Percentiles rank a stretch among this genome's conserved stretches.
These are phyloP conservation scores for Paedocypris micromegethes DNA, from an alignment of 2,797 vertebrate species.

Conservation along the genomic window DNA sequence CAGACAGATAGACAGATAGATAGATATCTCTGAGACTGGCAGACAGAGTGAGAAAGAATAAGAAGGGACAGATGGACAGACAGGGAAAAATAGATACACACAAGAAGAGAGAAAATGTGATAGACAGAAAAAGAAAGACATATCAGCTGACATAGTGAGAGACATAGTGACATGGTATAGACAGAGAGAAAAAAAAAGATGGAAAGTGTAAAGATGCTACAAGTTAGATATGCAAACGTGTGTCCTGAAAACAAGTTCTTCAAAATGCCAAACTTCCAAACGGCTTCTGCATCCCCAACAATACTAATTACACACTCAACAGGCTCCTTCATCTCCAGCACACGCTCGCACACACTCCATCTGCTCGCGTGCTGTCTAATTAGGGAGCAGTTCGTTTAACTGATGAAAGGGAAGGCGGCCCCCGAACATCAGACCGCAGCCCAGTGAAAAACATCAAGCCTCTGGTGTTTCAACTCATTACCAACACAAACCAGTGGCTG, in stretches of 20 bases:
- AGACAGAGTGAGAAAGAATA: too few relatives aligned
- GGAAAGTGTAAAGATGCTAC: neutral
- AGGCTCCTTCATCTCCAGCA: constrained; percentile 41
- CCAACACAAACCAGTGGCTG: constrained; percentile 33
- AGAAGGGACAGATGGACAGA: too few relatives aligned
- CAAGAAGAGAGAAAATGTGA: neutral
- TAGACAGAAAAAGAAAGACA: too few relatives aligned
- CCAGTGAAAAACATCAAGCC: constrained; percentile 24
- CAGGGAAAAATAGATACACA: too few relatives aligned
- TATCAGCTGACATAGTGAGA: too few relatives aligned
- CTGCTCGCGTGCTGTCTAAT: constrained; percentile 59
- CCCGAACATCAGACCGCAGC: constrained; percentile 55
- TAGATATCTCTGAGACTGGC: neutral
- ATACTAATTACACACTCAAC: constrained; percentile 68
- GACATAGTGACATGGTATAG: too few relatives aligned
- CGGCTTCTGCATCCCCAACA: constrained; percentile 59
- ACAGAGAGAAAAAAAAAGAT: too few relatives aligned
- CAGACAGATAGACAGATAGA: constrained; percentile 40
- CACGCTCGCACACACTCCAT: constrained; percentile 49
- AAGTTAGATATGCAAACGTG: neutral
- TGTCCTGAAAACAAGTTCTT: constrained; percentile 1
- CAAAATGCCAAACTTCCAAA: constrained; percentile 57
- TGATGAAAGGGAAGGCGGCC: constrained; percentile 60
- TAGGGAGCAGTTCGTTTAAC: constrained; percentile 59
- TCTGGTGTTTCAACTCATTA: constrained; percentile 34